Evolutionary conservation across 2,888 invertebrate genomes (phyloP), one percentile per base, ranked within the genome.

Genomic region (Camponotus fellah): DNA sequence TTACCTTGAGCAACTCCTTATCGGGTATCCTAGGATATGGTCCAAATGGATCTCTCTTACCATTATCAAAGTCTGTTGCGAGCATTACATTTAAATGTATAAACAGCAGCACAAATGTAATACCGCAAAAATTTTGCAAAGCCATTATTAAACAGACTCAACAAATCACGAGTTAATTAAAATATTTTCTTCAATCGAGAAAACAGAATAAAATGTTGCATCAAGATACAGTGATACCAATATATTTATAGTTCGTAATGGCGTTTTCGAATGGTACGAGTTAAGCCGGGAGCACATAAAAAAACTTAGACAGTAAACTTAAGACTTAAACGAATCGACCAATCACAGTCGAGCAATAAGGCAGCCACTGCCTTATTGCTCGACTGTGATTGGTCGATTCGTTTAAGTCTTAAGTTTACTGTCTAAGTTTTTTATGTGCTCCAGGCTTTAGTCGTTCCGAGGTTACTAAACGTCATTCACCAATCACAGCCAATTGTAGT

Each of bases 1-100:
- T 79, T 79, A 79, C 79, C 79, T 79, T 26, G 8, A 79, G 3
- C 21, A 3, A 3, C 0, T 71, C 32, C 26, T 40, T 37, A 14
- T 71, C 46, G 4, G 79, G 79, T 60, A 79, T 79, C 0, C 79
- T 79, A 2, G 79, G 79, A n/a, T 46, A 71, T 53, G 79, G 71
- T 8, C 79, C 71, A 2, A 12, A 17, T 1, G 5, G 46, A 79
- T 71, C 79, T 8, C 0, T 37, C 21, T 1, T 0, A n/a, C 79
- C 49, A 46, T 0, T 17, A 2, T 43, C 26, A 32, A 0, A 60
- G 1, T 79, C 79, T 0, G 79, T 79, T 0, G 17, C 4, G 0
- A 43, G 0, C 14, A 1, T 4, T 0, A 26, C 2, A 8, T 53
- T 12, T 6, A 26, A 0, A 0, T 66, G 10, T 1, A 26, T 3